Base-by-base conservation (phyloP, 1,140 invertebrate species). In the Potamilus streckersoni region DNA sequence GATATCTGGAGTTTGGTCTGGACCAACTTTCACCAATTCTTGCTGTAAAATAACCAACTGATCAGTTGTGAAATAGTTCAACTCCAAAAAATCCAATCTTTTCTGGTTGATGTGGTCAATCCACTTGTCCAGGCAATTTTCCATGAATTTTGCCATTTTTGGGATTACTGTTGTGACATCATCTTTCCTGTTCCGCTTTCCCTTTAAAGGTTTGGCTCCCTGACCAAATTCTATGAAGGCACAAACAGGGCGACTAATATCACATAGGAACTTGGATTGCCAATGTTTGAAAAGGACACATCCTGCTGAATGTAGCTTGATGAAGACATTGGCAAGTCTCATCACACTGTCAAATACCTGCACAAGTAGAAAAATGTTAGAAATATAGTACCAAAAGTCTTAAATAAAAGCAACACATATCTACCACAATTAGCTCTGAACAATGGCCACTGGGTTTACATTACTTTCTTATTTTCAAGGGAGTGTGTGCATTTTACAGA, bases 31-130 rank as follows among this genome's bases (percentile, higher is more conserved):
- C 20, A 85, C 80, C 27, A 89, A 67, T 27, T 87, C 82, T 74
- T 79, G 71, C 65, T 86, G 82, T 14, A 89, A 80, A 49, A 87
- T 82, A 0, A 89, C 86, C 63, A 87, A 75, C 76, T 88, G 87
- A 23, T 84, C 82, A 27, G 83, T 84, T 27, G 83, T 89, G 79
- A 82, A 88, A 66, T 80, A 80, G 62, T 89, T 89, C 70, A 89
- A 73, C 17, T 81, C 69, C 15, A 74, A 67, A 69, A 80, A 87
- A 63, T 84, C 59, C 13, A 75, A 62, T 55, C 88, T 73, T 72
- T 85, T 83, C 4, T 80, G 27, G 31, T 79, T 79, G 16, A 88
- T 82, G 63, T 87, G 81, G 16, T 83, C 11, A 27, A 83, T 19
- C 88, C 88, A 89, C n/a, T 85, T 80, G 49, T 79, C 64, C 49